Evolutionary conservation across 2,888 invertebrate genomes (phyloP).

Genomic region (Liodrosophila aerea): DNA sequence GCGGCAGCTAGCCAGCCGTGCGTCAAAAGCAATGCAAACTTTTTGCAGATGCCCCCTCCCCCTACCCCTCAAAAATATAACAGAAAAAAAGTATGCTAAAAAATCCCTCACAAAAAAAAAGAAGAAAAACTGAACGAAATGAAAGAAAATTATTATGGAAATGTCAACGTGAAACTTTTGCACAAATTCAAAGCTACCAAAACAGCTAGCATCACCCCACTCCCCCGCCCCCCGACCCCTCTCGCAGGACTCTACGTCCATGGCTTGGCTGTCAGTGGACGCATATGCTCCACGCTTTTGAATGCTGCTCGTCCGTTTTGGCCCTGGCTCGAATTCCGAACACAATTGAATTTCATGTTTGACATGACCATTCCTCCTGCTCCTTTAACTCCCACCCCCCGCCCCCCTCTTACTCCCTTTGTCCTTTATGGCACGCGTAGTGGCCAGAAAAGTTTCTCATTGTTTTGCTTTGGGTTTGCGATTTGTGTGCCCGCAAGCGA

Average conservation of each 20-base stretch:
- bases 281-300: constrained; percentile 49
- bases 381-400: fast-evolving
- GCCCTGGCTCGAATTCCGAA: constrained; percentile 48
- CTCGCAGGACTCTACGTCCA: neutral
- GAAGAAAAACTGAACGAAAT: constrained; percentile 30
- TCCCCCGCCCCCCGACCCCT: neutral
- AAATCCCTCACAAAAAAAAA: constrained; percentile 2
- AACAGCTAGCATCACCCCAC: neutral
- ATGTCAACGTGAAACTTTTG: constrained; percentile 75
- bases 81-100: constrained; percentile 13
- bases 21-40: constrained; percentile 74
- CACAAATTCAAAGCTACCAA: constrained; percentile 57
- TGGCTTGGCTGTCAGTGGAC: constrained; percentile 3
- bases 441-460: constrained; percentile 38
- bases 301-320: constrained; percentile 35
- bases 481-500: constrained; percentile 39
- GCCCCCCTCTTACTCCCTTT: neutral
- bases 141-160: constrained; percentile 73
- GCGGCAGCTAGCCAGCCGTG: constrained; percentile 63
- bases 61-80: constrained; percentile 10
- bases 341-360: constrained; percentile 75
- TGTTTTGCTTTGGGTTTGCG: constrained; percentile 46
- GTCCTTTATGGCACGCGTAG: neutral
- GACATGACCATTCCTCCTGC: constrained; percentile 48
- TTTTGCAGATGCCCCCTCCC: constrained; percentile 43